Evolutionary conservation across 2,113 vertebrate species (phyloP), one percentile per base, ranked within the genome.

Genomic region (Nettapus auritus): DNA sequence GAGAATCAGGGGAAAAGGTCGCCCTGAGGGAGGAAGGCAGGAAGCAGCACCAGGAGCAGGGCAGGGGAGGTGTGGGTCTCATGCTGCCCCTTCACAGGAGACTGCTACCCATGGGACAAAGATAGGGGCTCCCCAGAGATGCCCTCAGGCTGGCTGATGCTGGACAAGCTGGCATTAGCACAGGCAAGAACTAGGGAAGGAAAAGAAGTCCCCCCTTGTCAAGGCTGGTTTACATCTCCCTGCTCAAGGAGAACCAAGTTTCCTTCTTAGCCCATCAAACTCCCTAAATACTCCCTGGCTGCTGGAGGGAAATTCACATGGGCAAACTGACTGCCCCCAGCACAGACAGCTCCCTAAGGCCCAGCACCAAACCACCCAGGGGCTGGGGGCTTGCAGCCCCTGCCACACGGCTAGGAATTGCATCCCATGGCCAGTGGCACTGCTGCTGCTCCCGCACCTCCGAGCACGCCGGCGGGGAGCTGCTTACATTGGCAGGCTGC

Each of bases 151-250:
- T 0, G 29, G 26, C 17, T 6, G 44, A 55, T 4, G 67, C 36
- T 22, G 29, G 67, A 23, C 44, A 26, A 0, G 0, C 17, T 74
- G 8, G 20, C 16, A 2, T 3, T 0, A 26, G n/a, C 2, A 0
- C 13, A 14, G 46, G 33, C 28, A 56, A 0, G 3, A 40, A 18
- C 42, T 44, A 44, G 42, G 12, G 42, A 1, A 13, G 71, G 38
- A 16, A 71, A 55, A 34, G n/a, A 46, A 31, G 13, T 7, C 16
- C 42, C 9, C 2, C 2, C 42, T 33, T 23, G 40, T 33, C 12
- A 10, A 33, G 40, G 34, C 36, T 38, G 29, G 28, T 6, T 13
- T 31, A 25, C 36, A 11, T 16, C 16, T 8, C 13, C 50, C 50
- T 34, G 9, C 19, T 22, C 19, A 22, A 14, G 28, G 28, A 31